A percentile compares a stretch with the other conserved stretches of the same genome.
Evolutionary conservation across 2,797 vertebrate species (phyloP).

Genomic region (Lutjanus argentimaculatus): DNA sequence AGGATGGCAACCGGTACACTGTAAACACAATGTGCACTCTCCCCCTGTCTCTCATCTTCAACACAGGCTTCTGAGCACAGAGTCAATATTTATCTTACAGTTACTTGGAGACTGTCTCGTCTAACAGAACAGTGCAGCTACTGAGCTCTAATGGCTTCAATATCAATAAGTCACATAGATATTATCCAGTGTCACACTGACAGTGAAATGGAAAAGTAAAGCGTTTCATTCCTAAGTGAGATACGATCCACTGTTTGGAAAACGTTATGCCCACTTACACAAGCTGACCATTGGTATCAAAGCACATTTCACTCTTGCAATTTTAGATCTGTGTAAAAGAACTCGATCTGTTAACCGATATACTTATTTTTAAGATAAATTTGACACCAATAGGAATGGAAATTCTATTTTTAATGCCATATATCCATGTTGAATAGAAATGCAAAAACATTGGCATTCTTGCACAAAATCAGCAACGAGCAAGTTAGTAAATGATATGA

Average conservation of each 20-base stretch:
- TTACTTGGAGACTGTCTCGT: constrained; percentile 45
- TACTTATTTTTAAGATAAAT: background rate
- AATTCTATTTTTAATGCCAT: background rate
- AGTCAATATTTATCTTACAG: constrained; percentile 74
- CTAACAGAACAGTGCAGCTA: constrained; percentile 14
- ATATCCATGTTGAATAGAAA: background rate
- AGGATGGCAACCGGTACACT: constrained; percentile 22
- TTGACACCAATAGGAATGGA: background rate
- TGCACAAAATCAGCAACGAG: background rate
- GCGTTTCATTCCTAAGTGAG: constrained; percentile 32
- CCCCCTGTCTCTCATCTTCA: constrained; percentile 12
- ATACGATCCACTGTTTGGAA: constrained; percentile 5
- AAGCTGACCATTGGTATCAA: background rate
- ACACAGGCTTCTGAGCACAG: constrained; percentile 20
- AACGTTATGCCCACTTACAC: constrained; percentile 8
- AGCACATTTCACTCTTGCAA: background rate
- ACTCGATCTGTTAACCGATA: no score
- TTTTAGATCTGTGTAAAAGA: background rate
- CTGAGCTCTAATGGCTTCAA: constrained; percentile 31
- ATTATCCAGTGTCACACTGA: constrained; percentile 42
- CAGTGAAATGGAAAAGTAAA: constrained; percentile 49
- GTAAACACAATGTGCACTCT: constrained; percentile 31
- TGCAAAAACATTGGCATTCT: background rate
- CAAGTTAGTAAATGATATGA: no score
- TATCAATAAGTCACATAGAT: constrained; percentile 49